A percentile compares a stretch with the other conserved stretches of the same genome.
These are phyloP conservation scores for Sebastes hopkinsi DNA, from an alignment of 2,797 vertebrate genomes.

Conservation along the genomic window DNA sequence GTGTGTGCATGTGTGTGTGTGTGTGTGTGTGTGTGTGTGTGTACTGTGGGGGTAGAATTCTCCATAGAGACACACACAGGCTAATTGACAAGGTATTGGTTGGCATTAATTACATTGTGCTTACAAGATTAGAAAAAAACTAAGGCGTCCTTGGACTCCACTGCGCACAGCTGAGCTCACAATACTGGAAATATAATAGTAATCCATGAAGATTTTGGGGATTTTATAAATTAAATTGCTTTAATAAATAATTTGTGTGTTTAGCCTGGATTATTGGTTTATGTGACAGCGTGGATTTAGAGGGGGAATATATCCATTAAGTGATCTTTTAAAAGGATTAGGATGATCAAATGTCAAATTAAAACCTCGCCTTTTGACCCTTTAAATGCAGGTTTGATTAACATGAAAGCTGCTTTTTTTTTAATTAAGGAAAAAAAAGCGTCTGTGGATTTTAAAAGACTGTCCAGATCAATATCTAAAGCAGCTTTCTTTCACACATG, in stretches of 20 bases:
- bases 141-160: slow-evolving; percentile 49
- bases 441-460: background rate
- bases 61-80: slow-evolving; percentile 69
- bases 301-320: background rate
- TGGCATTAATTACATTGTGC: slow-evolving; percentile 80
- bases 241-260: background rate
- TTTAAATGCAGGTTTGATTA: background rate
- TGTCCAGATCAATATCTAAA: background rate
- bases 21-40: background rate
- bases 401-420: background rate
- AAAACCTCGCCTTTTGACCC: background rate
- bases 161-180: slow-evolving; percentile 63
- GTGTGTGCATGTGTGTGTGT: background rate
- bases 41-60: slow-evolving; percentile 70
- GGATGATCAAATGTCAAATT: background rate
- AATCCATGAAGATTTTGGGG: background rate
- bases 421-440: background rate
- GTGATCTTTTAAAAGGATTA: background rate
- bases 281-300: background rate
- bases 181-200: background rate
- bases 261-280: background rate
- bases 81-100: slow-evolving; percentile 83
- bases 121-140: slow-evolving; percentile 70
- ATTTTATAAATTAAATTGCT: background rate
- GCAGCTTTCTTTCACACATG: background rate